These are phyloP conservation scores for Sinotaia quadrata DNA, from an alignment of 2,888 invertebrate genomes.

Conservation along the genomic window DNA sequence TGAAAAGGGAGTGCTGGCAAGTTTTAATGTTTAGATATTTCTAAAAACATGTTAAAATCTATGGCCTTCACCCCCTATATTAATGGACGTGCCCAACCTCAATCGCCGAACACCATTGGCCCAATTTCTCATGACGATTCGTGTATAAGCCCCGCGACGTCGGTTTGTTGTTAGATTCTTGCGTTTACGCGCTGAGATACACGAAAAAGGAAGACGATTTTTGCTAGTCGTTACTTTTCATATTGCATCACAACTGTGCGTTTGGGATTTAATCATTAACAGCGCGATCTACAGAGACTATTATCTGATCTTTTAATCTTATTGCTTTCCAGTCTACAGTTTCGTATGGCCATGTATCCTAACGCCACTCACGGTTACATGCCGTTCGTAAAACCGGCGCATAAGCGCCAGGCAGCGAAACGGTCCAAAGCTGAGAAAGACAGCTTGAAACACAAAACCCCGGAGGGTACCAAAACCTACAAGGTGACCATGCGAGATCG, in stretches of 20 bases:
- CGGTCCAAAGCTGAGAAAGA: constrained; percentile 52
- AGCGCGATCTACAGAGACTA: background rate
- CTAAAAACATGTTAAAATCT: constrained; percentile 16
- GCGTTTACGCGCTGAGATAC: background rate
- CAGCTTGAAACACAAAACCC: constrained; percentile 21
- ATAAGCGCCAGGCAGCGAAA: constrained; percentile 48
- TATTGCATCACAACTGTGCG: constrained; percentile 20
- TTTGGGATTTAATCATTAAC: background rate
- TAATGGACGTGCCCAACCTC: constrained; percentile 45
- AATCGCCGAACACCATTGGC: constrained; percentile 59
- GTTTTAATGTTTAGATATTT: background rate
- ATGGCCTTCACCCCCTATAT: constrained; percentile 1
- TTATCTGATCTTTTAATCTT: too few species aligned
- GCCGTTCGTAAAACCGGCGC: constrained; percentile 63
- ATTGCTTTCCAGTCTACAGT: background rate
- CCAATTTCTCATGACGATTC: constrained; percentile 44
- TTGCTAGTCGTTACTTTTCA: background rate
- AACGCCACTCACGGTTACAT: constrained; percentile 65
- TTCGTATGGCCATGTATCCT: constrained; percentile 63
- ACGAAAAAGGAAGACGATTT: background rate
- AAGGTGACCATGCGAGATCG: constrained; percentile 62
- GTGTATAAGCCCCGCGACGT: constrained; percentile 17
- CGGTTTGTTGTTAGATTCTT: constrained; percentile 5
- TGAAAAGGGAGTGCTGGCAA: too few species aligned
- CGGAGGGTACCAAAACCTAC: constrained; percentile 56